phyloP scores from a whole-genome alignment of 2,888 invertebrate genomes.

The Nowickia ferox region DNA sequence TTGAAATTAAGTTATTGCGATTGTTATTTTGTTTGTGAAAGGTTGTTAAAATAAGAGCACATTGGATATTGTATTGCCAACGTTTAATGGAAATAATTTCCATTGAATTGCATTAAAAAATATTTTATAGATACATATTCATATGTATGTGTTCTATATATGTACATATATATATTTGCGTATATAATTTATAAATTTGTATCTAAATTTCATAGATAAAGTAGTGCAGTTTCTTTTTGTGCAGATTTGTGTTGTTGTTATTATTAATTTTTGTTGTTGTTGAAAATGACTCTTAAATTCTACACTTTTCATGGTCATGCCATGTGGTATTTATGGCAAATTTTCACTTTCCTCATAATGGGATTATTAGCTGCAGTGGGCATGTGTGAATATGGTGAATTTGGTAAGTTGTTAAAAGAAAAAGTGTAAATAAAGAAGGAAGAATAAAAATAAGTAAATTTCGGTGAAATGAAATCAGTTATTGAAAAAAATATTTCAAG shows the following conservation, averaged over 20 bases:
- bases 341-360: constrained; percentile 71
- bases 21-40: constrained; percentile 32
- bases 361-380: constrained; percentile 71
- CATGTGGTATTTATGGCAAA: constrained; percentile 58
- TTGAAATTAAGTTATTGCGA: neutral
- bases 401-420: constrained; percentile 75
- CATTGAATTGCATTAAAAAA: neutral
- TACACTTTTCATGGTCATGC: constrained; percentile 51
- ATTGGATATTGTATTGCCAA: neutral
- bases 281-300: constrained; percentile 52
- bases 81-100: constrained; percentile 23
- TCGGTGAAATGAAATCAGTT: no score
- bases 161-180: neutral
- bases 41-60: constrained; percentile 32
- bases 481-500: no score
- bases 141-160: no score
- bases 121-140: neutral
- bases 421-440: neutral
- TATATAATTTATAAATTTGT: constrained; percentile 4
- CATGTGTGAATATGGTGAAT: constrained; percentile 76
- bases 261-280: neutral
- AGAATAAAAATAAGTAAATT: no score
- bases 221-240: neutral
- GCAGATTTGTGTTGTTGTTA: neutral
- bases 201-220: neutral